These are phyloP conservation scores for Scophthalmus maximus DNA, from an alignment of 2,113 vertebrate genomes.

Conservation along the genomic window DNA sequence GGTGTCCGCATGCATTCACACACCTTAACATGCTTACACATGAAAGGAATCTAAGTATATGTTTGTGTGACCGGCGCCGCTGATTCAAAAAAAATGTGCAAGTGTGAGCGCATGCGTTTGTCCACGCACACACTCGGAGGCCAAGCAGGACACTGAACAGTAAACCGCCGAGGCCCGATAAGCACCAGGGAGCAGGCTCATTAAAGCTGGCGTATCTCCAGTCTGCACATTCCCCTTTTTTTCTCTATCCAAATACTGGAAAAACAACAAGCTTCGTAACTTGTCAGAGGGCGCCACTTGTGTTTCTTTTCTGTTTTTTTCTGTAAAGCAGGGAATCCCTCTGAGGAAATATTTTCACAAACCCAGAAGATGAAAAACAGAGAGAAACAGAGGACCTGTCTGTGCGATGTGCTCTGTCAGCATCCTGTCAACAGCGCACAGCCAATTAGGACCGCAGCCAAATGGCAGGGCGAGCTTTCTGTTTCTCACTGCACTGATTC, in stretches of 20 bases:
- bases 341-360: slow-evolving; percentile 50
- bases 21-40: background rate
- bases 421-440: slow-evolving; percentile 65
- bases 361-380: slow-evolving; percentile 49
- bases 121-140: background rate
- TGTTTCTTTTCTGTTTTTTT: slow-evolving; percentile 23
- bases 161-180: slow-evolving; percentile 21
- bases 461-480: slow-evolving; percentile 62
- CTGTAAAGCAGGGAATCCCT: slow-evolving; percentile 55
- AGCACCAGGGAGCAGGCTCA: slow-evolving; percentile 43
- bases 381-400: slow-evolving; percentile 61
- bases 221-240: slow-evolving; percentile 24
- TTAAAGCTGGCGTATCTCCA: slow-evolving; percentile 53
- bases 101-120: background rate
- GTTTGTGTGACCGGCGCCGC: slow-evolving; percentile 13
- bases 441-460: slow-evolving; percentile 76
- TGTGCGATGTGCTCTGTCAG: slow-evolving; percentile 67
- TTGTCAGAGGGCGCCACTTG: slow-evolving; percentile 50
- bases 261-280: slow-evolving; percentile 45
- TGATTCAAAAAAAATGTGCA: too few species aligned
- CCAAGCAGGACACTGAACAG: slow-evolving; percentile 34
- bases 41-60: background rate
- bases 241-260: slow-evolving; percentile 32
- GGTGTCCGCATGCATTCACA: background rate
- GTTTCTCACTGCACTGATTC: slow-evolving; percentile 59